Evolutionary conservation across 2,113 vertebrate genomes (phyloP), one percentile per base, ranked within the genome.

Genomic region (Vulpes vulpes): DNA sequence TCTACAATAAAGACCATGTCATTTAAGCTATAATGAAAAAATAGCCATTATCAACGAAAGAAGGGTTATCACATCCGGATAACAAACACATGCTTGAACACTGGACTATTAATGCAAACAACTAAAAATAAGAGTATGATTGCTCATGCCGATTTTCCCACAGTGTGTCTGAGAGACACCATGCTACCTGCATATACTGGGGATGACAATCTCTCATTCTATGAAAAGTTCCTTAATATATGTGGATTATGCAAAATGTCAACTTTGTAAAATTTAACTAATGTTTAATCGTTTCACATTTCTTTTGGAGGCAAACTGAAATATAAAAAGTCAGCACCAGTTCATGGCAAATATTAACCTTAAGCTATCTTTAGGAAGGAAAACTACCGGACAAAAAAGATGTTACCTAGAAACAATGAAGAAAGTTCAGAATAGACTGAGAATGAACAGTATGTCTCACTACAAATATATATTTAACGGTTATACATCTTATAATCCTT

Each of bases 141-240:
- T 60, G 0, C 59, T 32, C 11, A 59, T 25, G 1, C 8, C 79
- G 30, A 15, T 0, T 62, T 80, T 65, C 30, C 51, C 27, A 53
- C 27, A 23, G 0, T 11, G 11, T 23, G 38, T 67, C 2, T 35
- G 7, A 82, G 15, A 53, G 3, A 9, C 0, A 19, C 1, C 3
- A 43, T 7, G 23, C 3, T 91, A 78, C 9, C 53, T 84, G 19
- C 0, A 0, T 43, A 16, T 57, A 8, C 16, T 49, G 32, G 22
- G 17, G 8, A 15, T 82, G 27, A 4, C 3, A 73, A n/a, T 25
- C 15, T 32, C 27, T 53, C 10, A 16, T 65, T n/a, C 57, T 73
- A 86, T 38, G 2, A 55, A 64, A 69, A 1, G 1, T 53, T 95
- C 4, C 51, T 76, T 20, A 89, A 12, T 64, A 9, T 43, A 76